These are phyloP conservation scores for Sussaba pulchella DNA, from an alignment of 2,888 invertebrate species.

Conservation along the genomic window DNA sequence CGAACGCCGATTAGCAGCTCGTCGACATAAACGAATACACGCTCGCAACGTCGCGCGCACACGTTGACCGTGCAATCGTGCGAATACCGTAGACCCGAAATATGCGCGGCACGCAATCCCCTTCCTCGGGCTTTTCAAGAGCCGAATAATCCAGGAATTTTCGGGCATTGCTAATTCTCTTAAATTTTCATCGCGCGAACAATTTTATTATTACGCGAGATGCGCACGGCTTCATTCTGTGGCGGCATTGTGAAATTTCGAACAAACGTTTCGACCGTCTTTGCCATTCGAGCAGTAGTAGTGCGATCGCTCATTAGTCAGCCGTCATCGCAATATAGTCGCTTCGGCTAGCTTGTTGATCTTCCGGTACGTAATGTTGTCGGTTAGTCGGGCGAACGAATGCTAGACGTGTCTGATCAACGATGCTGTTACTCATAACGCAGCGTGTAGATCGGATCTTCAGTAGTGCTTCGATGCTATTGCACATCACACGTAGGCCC, in stretches of 20 bases:
- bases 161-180: not conserved
- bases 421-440: slow-evolving; percentile 45
- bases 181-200: not conserved
- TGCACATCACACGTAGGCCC: no score
- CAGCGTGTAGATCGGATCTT: slow-evolving; percentile 15
- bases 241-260: not conserved
- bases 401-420: slow-evolving; percentile 40
- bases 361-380: not conserved
- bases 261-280: not conserved
- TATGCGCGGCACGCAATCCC: slow-evolving; percentile 73
- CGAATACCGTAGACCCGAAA: slow-evolving; percentile 62
- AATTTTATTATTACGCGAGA: not conserved
- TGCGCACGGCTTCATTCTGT: not conserved
- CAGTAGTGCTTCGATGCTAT: not conserved
- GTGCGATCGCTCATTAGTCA: not conserved
- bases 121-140: slow-evolving; percentile 2
- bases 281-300: slow-evolving; percentile 10
- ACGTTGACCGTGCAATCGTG: slow-evolving; percentile 67
- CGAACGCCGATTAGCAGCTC: slow-evolving; percentile 57
- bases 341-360: not conserved
- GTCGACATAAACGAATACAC: slow-evolving; percentile 55
- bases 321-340: not conserved
- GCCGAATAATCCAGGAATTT: slow-evolving; percentile 18
- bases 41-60: slow-evolving; percentile 1
- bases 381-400: slow-evolving; percentile 1